Percentiles rank a stretch among this genome's conserved stretches.
These are phyloP conservation scores for Bovichtus variegatus DNA, from an alignment of 2,797 vertebrate species.

Conservation along the genomic window DNA sequence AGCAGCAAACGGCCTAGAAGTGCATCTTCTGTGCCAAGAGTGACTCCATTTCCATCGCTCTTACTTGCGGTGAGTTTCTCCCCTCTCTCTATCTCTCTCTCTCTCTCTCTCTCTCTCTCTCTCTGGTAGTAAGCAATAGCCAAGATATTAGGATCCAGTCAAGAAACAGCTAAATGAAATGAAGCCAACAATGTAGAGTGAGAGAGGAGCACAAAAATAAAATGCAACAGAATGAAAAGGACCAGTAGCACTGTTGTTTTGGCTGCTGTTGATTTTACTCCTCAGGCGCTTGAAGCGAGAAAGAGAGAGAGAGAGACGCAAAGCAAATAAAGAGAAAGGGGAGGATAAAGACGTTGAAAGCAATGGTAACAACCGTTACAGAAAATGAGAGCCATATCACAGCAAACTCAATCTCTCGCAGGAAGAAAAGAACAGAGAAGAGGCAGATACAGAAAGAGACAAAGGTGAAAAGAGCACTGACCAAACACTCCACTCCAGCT, in stretches of 20 bases:
- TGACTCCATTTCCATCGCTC: slow-evolving; percentile 20
- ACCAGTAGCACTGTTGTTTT: slow-evolving; percentile 23
- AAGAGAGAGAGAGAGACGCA: not conserved
- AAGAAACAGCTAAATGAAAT: slow-evolving; percentile 13
- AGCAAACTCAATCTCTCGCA: slow-evolving; percentile 21
- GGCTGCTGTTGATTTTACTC: slow-evolving; percentile 42
- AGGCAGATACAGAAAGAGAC: slow-evolving; percentile 28
- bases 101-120: too few relatives aligned
- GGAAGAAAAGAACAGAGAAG: slow-evolving; percentile 12
- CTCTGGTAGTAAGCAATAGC: not conserved
- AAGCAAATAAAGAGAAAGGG: slow-evolving; percentile 30
- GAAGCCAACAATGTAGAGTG: slow-evolving; percentile 5
- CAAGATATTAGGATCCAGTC: slow-evolving; percentile 6
- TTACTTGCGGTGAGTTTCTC: not conserved
- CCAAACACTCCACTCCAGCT: slow-evolving; percentile 33
- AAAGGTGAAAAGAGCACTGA: slow-evolving; percentile 25
- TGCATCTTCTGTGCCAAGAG: not conserved
- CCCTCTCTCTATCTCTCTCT: not conserved
- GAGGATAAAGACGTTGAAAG: slow-evolving; percentile 34
- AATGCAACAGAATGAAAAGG: slow-evolving; percentile 29
- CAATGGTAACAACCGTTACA: not conserved
- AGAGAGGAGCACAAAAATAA: slow-evolving; percentile 17
- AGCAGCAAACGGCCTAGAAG: slow-evolving; percentile 14
- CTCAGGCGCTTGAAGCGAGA: slow-evolving; percentile 40
- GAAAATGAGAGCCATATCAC: slow-evolving; percentile 29